Conservation (phyloP, 2,113 vertebrate genomes). For the Progne subis region DNA sequence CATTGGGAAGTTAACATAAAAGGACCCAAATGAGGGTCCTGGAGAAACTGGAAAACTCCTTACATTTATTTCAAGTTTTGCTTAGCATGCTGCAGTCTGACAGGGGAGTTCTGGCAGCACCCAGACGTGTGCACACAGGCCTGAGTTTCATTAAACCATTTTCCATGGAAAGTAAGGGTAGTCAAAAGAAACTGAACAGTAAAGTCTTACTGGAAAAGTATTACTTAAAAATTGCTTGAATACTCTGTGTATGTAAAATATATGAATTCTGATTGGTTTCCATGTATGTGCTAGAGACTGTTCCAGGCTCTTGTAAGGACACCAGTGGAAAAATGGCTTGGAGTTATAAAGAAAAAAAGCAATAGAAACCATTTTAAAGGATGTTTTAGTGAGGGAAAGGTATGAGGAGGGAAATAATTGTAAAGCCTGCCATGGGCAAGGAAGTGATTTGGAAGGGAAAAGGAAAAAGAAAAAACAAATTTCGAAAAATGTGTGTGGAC, state of each 20-base stretch:
- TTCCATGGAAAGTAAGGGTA: neutral
- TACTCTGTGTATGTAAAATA: neutral
- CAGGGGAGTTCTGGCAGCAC: neutral
- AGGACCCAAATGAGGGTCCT: neutral
- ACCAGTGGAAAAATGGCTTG: neutral
- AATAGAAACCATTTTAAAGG: neutral
- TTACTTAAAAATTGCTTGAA: neutral
- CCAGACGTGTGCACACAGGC: fast-evolving
- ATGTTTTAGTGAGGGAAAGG: neutral
- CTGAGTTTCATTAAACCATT: neutral
- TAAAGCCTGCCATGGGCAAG: neutral
- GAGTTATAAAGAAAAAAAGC: neutral
- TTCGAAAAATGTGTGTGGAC: neutral
- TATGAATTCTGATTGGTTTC: neutral
- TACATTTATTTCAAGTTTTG: neutral
- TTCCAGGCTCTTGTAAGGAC: neutral
- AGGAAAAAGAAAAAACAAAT: neutral
- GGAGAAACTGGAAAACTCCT: neutral
- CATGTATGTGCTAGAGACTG: neutral
- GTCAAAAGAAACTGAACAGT: neutral
- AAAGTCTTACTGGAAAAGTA: neutral
- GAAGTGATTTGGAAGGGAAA: neutral
- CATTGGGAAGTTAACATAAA: neutral
- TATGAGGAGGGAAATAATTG: neutral
- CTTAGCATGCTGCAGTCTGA: neutral